These are phyloP conservation scores for Oxyteleia sp. DNA, from an alignment of 2,888 invertebrate genomes.

Conservation along the genomic window DNA sequence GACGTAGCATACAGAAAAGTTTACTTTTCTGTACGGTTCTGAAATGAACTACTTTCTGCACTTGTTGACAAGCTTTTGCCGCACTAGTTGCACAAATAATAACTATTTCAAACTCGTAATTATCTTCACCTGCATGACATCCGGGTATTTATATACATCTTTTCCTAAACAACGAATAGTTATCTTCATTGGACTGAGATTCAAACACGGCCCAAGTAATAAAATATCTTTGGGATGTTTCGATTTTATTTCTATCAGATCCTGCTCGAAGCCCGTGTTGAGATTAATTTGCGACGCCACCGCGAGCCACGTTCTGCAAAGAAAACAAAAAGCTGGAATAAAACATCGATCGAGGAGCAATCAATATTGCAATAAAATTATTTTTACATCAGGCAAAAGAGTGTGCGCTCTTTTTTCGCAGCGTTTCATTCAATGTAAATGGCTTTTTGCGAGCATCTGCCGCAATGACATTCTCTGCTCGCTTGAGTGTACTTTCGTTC, in stretches of 20 bases:
- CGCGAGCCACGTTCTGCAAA: conserved; percentile 90
- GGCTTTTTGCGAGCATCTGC: not conserved
- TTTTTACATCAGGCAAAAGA: conserved; percentile 3
- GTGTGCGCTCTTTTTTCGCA: not conserved
- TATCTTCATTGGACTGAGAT: conserved; percentile 88
- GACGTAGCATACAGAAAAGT: no score
- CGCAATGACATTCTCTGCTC: not conserved
- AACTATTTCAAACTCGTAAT: no score
- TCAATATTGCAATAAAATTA: not conserved
- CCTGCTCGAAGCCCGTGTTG: conserved; percentile 90
- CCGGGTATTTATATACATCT: conserved; percentile 91
- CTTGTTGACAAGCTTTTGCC: no score
- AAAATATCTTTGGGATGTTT: conserved; percentile 88
- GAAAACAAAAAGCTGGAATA: no score
- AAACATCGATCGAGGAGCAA: no score
- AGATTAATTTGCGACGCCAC: conserved; percentile 94
- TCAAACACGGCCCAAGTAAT: conserved; percentile 88
- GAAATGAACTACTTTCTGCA: no score
- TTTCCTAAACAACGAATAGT: conserved; percentile 91
- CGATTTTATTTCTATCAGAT: conserved; percentile 89
- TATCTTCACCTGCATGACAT: conserved; percentile 88
- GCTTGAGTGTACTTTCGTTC: not conserved
- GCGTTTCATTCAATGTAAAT: conserved; percentile 25
- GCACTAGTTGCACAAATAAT: no score
- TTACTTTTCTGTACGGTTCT: no score